Evolutionary conservation across 2,888 invertebrate genomes (phyloP).

Genomic region (Agriopis leucophaearia): DNA sequence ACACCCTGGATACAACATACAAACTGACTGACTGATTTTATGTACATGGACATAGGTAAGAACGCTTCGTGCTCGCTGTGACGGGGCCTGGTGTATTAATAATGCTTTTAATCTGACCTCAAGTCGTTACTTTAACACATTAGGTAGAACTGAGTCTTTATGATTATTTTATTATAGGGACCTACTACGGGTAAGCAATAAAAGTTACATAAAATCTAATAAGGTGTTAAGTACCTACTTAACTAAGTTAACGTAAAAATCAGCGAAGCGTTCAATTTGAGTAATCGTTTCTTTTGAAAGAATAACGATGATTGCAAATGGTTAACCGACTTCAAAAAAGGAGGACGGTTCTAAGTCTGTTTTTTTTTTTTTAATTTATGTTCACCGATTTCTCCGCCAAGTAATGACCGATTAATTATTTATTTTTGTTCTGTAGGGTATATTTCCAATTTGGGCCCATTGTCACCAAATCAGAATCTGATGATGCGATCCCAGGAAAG

Average conservation of each 20-base stretch:
- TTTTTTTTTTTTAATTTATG: too few relatives aligned
- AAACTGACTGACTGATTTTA: too few relatives aligned
- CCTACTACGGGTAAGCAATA: not conserved
- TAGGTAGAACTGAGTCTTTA: conserved; percentile 1
- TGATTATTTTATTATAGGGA: conserved; percentile 7
- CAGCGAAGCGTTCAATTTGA: not conserved
- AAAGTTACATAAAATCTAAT: not conserved
- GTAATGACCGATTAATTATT: too few relatives aligned
- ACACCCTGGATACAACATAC: too few relatives aligned
- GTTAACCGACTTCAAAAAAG: too few relatives aligned
- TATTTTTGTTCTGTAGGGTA: too few relatives aligned
- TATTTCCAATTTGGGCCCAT: too few relatives aligned
- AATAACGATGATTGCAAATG: too few relatives aligned
- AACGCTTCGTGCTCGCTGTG: not conserved
- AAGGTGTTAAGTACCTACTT: not conserved
- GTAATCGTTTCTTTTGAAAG: not conserved
- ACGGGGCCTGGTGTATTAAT: not conserved
- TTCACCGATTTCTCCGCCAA: too few relatives aligned
- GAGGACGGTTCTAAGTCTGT: too few relatives aligned
- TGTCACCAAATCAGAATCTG: too few relatives aligned
- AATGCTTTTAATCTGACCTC: not conserved
- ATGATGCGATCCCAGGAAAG: too few relatives aligned
- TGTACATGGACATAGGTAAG: not conserved
- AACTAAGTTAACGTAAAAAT: not conserved
- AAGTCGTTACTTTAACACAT: conserved; percentile 3